Percentiles rank a stretch among this genome's conserved stretches.
Conservation (phyloP, 2,113 vertebrate genomes). For the Heterocephalus glaber region DNA sequence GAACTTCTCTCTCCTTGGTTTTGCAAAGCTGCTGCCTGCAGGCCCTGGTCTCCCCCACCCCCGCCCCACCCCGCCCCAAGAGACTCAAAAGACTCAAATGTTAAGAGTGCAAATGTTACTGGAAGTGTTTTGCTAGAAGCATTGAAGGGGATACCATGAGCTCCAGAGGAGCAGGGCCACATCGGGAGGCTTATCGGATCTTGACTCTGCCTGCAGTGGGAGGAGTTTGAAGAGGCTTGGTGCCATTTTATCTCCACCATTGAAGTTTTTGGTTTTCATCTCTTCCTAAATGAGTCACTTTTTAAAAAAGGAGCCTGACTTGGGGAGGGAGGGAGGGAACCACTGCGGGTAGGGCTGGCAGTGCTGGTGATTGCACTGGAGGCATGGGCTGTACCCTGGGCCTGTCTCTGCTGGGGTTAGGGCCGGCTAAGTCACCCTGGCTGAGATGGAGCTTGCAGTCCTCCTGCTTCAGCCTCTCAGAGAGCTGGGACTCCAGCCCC, state of each 20-base stretch:
- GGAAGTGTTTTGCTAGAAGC: constrained; percentile 65
- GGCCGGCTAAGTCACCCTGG: neutral
- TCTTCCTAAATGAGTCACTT: constrained; percentile 80
- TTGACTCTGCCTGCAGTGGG: constrained; percentile 56
- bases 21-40: neutral
- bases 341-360: neutral
- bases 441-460: neutral
- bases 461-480: neutral
- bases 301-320: constrained; percentile 70
- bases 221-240: constrained; percentile 56
- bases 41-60: neutral
- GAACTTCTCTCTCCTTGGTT: constrained; percentile 36
- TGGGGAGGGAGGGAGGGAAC: constrained; percentile 63
- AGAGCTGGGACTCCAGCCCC: neutral
- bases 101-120: constrained; percentile 5
- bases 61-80: too few species aligned
- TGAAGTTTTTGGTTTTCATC: constrained; percentile 75
- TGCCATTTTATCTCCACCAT: constrained; percentile 74
- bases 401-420: neutral
- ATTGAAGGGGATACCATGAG: neutral
- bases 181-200: neutral
- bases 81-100: neutral
- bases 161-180: constrained; percentile 33
- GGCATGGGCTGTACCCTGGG: neutral
- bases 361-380: too few species aligned